Conservation (phyloP, 2,113 vertebrate genomes). For the Eira barbara region DNA sequence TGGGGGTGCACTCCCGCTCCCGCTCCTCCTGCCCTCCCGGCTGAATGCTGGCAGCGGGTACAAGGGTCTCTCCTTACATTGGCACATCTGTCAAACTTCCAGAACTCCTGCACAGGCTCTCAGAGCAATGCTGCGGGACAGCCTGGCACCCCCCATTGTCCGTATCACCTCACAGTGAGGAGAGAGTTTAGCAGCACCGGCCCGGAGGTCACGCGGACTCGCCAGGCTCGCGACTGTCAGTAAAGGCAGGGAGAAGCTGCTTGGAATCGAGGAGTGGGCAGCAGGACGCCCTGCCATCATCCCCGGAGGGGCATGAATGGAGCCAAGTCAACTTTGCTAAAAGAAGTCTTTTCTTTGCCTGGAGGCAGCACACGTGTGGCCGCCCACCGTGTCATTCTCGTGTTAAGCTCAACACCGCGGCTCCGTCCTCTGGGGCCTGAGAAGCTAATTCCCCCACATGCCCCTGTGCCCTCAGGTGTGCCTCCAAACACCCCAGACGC, state of each 20-base stretch:
- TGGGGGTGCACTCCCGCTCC: accelerated
- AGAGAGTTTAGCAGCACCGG: background rate
- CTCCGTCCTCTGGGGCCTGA: background rate
- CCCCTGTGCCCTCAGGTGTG: accelerated
- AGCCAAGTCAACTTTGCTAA: background rate
- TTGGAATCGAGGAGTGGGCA: background rate
- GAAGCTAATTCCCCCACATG: background rate
- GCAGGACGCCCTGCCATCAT: background rate
- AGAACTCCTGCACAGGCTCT: background rate
- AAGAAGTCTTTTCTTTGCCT: background rate
- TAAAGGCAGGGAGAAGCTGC: background rate
- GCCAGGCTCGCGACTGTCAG: too few relatives aligned
- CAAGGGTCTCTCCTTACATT: background rate
- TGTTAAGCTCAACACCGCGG: background rate
- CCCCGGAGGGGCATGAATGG: accelerated
- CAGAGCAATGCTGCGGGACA: background rate
- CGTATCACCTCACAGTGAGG: background rate
- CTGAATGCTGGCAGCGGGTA: accelerated
- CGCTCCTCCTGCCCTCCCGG: background rate
- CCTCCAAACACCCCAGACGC: background rate
- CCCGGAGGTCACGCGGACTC: background rate
- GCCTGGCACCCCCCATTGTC: accelerated
- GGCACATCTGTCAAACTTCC: background rate
- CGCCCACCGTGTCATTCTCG: accelerated
- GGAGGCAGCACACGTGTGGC: background rate